phyloP scores from a whole-genome alignment of 64 coral and sea anemone species.

The Stichodactyla helianthus region DNA sequence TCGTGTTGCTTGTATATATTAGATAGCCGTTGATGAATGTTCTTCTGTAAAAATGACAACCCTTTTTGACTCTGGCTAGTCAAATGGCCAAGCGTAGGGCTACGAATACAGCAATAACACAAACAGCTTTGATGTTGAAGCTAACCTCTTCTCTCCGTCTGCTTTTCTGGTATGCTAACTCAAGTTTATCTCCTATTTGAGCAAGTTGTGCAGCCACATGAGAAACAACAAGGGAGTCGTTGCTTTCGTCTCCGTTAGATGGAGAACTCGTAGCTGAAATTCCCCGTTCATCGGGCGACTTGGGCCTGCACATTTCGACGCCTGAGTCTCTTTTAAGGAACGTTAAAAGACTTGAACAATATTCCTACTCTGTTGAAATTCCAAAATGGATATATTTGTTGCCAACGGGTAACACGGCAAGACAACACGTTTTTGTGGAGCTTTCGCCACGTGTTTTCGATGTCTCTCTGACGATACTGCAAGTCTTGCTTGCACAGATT shows the following conservation, averaged over 20 bases:
- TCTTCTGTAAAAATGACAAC: neutral
- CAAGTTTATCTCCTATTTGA: constrained; percentile 60
- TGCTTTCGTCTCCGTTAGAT: constrained; percentile 9
- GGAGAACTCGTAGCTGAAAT: neutral
- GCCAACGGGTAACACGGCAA: neutral
- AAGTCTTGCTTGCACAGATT: neutral
- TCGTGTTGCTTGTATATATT: neutral
- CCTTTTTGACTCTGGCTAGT: constrained; percentile 4
- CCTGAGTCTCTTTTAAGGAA: neutral
- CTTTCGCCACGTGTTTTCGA: constrained; percentile 5
- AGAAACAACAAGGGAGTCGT: constrained; percentile 51
- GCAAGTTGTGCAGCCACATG: constrained; percentile 62
- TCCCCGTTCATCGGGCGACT: constrained; percentile 1
- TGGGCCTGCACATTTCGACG: constrained; percentile 39
- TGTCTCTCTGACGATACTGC: constrained; percentile 12
- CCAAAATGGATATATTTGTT: neutral
- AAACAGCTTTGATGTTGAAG: constrained; percentile 38
- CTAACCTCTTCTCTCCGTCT: constrained; percentile 29
- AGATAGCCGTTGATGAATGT: constrained; percentile 7
- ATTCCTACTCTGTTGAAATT: neutral
- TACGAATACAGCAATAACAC: constrained; percentile 51
- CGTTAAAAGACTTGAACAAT: neutral
- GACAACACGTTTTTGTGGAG: neutral
- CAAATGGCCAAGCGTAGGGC: constrained; percentile 42
- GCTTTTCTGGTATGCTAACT: constrained; percentile 46